Conservation (phyloP, 2,888 invertebrate genomes). For the Biston betularia region DNA sequence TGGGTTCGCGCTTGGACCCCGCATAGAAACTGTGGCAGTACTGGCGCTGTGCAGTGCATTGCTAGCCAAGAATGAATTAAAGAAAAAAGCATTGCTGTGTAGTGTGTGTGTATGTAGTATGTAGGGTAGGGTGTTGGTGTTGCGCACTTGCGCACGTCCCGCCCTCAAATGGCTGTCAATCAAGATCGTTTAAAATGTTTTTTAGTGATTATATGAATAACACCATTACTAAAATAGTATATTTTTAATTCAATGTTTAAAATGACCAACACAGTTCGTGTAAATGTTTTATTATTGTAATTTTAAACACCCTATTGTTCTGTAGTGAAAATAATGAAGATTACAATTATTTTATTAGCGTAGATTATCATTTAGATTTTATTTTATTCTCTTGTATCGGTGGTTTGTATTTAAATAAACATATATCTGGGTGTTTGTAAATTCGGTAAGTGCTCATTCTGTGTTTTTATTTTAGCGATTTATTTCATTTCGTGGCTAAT, state of each 20-base stretch:
- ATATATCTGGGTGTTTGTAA: slow-evolving; percentile 23
- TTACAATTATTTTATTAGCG: slow-evolving; percentile 17
- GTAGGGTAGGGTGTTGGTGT: too few relatives aligned
- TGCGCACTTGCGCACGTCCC: slow-evolving; percentile 57
- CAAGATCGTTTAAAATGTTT: slow-evolving; percentile 50
- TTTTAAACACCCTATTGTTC: background rate
- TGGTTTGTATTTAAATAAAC: slow-evolving; percentile 18
- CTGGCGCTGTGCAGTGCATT: too few relatives aligned
- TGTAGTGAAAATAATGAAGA: slow-evolving; percentile 25
- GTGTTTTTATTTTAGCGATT: slow-evolving; percentile 34
- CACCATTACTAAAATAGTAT: slow-evolving; percentile 7
- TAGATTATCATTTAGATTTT: slow-evolving; percentile 32
- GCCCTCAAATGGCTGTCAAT: slow-evolving; percentile 76
- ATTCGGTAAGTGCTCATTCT: slow-evolving; percentile 48
- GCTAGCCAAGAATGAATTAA: too few relatives aligned
- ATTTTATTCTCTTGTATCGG: slow-evolving; percentile 48
- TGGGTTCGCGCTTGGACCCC: too few relatives aligned
- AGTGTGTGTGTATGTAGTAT: too few relatives aligned
- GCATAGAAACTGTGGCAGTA: too few relatives aligned
- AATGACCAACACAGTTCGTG: slow-evolving; percentile 6
- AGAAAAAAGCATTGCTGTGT: too few relatives aligned
- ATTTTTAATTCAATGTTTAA: background rate
- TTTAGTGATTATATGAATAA: slow-evolving; percentile 9
- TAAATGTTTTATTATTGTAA: background rate
- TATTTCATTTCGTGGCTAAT: background rate